Conservation (phyloP, 1,140 invertebrate genomes). For the Oreohelix idahoensis region DNA sequence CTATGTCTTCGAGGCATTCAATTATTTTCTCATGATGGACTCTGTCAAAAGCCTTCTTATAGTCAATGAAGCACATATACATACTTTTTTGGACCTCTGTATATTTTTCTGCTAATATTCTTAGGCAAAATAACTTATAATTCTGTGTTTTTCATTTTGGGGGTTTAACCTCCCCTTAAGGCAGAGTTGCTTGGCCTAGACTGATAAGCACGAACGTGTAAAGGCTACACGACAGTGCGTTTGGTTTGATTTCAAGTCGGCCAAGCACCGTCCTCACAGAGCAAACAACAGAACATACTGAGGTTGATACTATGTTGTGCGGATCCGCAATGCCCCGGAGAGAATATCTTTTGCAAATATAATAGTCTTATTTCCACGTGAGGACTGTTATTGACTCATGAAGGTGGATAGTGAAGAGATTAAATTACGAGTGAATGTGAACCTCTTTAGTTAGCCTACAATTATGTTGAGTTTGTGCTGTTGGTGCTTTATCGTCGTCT, state of each 20-base stretch:
- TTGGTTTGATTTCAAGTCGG: background rate
- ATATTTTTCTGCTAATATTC: too few relatives aligned
- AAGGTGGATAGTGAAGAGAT: too few relatives aligned
- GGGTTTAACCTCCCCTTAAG: too few relatives aligned
- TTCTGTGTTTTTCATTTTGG: too few relatives aligned
- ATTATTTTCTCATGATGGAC: too few relatives aligned
- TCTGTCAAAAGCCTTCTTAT: too few relatives aligned
- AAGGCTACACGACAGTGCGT: background rate
- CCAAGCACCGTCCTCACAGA: background rate
- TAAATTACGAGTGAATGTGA: background rate
- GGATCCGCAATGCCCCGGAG: background rate
- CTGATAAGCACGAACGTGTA: background rate
- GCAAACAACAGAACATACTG: background rate
- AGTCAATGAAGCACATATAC: too few relatives aligned
- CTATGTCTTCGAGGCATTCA: too few relatives aligned
- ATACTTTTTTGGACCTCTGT: too few relatives aligned
- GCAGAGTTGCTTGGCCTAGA: too few relatives aligned
- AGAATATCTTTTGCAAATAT: background rate
- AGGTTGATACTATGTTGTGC: background rate
- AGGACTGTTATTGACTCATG: background rate
- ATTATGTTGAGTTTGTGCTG: background rate
- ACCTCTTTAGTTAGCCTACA: background rate
- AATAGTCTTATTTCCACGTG: background rate
- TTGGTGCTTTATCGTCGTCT: background rate
- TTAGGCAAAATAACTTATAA: too few relatives aligned